phyloP scores from a whole-genome alignment of 2,797 vertebrate species.

The Eulemur coronatus region DNA sequence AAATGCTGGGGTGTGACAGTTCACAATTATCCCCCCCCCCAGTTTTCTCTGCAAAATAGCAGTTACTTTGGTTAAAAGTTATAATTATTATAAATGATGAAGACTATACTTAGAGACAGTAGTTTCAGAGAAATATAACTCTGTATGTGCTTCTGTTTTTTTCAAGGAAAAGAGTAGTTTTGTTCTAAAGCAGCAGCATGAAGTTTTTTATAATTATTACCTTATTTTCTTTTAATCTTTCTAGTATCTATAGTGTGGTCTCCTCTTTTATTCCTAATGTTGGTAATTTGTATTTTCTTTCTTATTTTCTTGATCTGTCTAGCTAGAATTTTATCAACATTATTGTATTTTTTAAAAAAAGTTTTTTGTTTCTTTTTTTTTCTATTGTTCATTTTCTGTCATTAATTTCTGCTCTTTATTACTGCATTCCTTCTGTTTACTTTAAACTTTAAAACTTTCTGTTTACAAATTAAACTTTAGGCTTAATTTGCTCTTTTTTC shows the following conservation, averaged over 20 bases:
- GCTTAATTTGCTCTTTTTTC: neutral
- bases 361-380: neutral
- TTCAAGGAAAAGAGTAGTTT: slow-evolving; percentile 4
- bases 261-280: neutral
- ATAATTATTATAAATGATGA: slow-evolving; percentile 10
- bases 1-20: neutral
- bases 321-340: slow-evolving; percentile 21
- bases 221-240: slow-evolving; percentile 33
- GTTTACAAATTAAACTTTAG: neutral
- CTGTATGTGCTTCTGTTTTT: neutral
- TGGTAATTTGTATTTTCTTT: neutral
- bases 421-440: neutral
- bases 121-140: neutral
- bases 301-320: slow-evolving; percentile 2
- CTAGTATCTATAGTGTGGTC: neutral
- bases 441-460: neutral
- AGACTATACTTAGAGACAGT: neutral
- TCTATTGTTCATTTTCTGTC: neutral
- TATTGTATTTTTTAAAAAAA: neutral
- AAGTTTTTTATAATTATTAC: neutral
- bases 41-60: slow-evolving; percentile 5
- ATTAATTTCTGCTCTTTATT: neutral
- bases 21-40: neutral
- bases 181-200: neutral
- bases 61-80: slow-evolving; percentile 26